These are phyloP conservation scores for Cheilosia vernalis DNA, from an alignment of 2,888 invertebrate species.

Conservation along the genomic window DNA sequence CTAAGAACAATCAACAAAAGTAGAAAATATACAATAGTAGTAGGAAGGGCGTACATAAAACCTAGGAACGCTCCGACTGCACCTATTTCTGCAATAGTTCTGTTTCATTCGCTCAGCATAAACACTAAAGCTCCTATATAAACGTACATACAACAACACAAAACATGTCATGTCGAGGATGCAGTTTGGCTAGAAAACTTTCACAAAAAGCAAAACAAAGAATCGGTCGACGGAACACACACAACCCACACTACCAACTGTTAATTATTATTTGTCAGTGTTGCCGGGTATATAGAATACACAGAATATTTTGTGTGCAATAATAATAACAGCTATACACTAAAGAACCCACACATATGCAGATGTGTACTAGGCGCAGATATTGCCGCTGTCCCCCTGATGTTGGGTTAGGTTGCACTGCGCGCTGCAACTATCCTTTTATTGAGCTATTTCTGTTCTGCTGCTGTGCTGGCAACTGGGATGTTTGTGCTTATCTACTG, in stretches of 20 bases:
- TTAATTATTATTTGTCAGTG: slow-evolving; percentile 40
- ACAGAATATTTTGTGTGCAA: slow-evolving; percentile 36
- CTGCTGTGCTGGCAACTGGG: not conserved
- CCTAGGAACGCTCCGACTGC: not conserved
- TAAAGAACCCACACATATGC: slow-evolving; percentile 5
- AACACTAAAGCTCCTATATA: slow-evolving; percentile 14
- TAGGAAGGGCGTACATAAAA: slow-evolving; percentile 25
- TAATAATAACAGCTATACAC: slow-evolving; percentile 30
- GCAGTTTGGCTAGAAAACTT: slow-evolving; percentile 34
- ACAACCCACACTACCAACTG: slow-evolving; percentile 35
- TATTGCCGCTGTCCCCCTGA: not conserved
- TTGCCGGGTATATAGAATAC: slow-evolving; percentile 3
- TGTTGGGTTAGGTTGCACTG: slow-evolving; percentile 10
- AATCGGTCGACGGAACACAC: slow-evolving; percentile 10
- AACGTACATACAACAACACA: slow-evolving; percentile 16
- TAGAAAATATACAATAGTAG: slow-evolving; percentile 20
- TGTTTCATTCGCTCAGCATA: not conserved
- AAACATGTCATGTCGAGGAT: slow-evolving; percentile 3
- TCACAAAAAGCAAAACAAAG: slow-evolving; percentile 36
- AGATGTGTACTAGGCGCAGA: slow-evolving; percentile 10
- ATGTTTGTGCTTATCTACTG: slow-evolving; percentile 22
- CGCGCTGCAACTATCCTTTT: not conserved
- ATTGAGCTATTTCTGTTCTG: not conserved
- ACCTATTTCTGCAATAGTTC: not conserved
- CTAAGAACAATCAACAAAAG: slow-evolving; percentile 31